Base-by-base conservation (phyloP, 2,797 vertebrate species). In the Enteromius radiatus region DNA sequence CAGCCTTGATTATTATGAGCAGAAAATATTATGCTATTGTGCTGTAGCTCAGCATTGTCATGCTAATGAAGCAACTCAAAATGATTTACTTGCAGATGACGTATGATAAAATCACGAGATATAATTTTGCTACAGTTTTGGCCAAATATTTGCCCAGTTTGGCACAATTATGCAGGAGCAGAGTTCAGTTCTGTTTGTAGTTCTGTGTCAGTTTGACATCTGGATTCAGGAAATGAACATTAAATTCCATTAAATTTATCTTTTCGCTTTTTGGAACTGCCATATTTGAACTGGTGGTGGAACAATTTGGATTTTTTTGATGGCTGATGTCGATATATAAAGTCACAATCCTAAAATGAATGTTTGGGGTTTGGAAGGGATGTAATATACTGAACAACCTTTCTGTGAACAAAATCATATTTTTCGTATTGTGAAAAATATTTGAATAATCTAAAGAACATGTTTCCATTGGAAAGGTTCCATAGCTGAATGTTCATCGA, bases 41-140 rank as follows among this genome's bases (percentile, higher is more conserved):
- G 10, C 56, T 61, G 56, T 63, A 70, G 17, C 33, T 69, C 23
- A 54, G 33, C 45, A 21, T 15, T 54, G 31, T 80, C 43, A 80
- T 56, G 49, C 10, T 12, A 41, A 79, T 52, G 15, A 56, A 19
- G 31, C 28, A 65, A 78, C 28, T n/a, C 19, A 33, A 52, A 61
- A 23, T 15, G 0, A 26, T 76, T 75, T n/a, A 74, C n/a, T 56
- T 17, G 7, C 49, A 38, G 21, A 38, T 56, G 3, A 64, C 21
- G 11, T 14, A 45, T 3, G 28, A 21, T 59, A n/a, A 43, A 31
- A 76, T 31, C 1, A 28, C 8, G 17, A 76, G 26, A 31, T 31
- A 17, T 63, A 15, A 63, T 63, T 31, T 63, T 63, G 54, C 4
- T 28, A 23, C 1, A 19, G 2, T 10, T 43, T 74, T 54, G 2